Base-by-base conservation (phyloP, 1,140 invertebrate species). In the Neotoxoptera formosana region DNA sequence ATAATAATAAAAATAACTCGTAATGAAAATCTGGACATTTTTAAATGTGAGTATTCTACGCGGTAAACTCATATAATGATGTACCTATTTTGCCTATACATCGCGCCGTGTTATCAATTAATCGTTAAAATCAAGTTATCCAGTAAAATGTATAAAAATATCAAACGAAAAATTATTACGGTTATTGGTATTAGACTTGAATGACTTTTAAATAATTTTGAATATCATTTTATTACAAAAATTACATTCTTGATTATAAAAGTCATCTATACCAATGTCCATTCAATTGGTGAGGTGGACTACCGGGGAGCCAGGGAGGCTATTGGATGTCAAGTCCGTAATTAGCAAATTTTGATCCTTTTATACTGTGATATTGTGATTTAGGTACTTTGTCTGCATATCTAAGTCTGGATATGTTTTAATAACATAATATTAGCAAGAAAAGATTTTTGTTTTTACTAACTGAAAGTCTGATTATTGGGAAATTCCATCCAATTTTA, bases 31-130 rank as follows among this genome's bases (percentile, higher is more conserved):
- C 60, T 30, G 14, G n/a, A 76, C 30, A 76, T 76, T n/a, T 17
- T 76, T 4, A n/a, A 76, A 11, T n/a, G 3, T n/a, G n/a, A n/a
- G 0, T 67, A 11, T 11, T 14, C 9, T 11, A 30, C 0, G n/a
- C 30, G 17, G 30, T 30, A n/a, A 17, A 17, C 8, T n/a, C 6
- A 3, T 76, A 4, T 6, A 76, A 76, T 30, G n/a, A n/a, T 76
- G 60, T 76, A 76, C 60, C 60, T n/a, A n/a, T 76, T 76, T 76
- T 76, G 60, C 30, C 60, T 76, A 76, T 76, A 76, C 23, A 76
- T n/a, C 14, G 6, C 60, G 60, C 60, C 60, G 30, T 34, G 60
- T n/a, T n/a, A n/a, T 67, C 6, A 30, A 67, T 67, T 17, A n/a
- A 76, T 76, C 30, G n/a, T 76, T 34, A 76, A 41, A 41, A 41